phyloP scores from a whole-genome alignment of 1,140 invertebrate species.

The Chironomus striatipennis region DNA sequence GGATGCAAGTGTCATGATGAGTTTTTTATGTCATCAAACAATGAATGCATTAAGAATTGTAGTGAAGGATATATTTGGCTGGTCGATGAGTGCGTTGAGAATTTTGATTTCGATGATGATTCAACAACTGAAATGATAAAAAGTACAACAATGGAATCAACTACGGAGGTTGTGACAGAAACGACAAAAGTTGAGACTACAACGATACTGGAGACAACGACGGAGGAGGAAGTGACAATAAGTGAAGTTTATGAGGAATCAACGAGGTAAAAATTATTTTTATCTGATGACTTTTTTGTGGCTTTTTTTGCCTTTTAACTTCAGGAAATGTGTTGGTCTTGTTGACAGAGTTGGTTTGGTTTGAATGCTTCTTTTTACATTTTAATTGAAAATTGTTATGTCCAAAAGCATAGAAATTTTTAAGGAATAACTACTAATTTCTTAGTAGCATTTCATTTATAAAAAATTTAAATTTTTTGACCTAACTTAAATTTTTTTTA shows the following conservation, averaged over 20 bases:
- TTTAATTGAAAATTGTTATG: too few species aligned
- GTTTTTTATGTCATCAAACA: not conserved
- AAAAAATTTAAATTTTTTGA: too few species aligned
- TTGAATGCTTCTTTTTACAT: too few species aligned
- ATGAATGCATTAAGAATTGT: constrained; percentile 3
- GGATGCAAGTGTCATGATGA: not conserved
- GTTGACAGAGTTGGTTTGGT: too few species aligned
- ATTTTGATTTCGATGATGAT: not conserved
- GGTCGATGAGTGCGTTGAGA: not conserved
- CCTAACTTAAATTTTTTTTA: too few species aligned
- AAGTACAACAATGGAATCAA: not conserved
- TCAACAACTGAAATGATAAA: not conserved
- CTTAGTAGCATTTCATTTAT: too few species aligned
- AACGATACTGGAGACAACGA: not conserved
- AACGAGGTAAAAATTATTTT: too few species aligned
- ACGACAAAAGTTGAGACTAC: not conserved
- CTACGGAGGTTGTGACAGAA: not conserved
- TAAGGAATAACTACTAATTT: too few species aligned
- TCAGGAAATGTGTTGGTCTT: too few species aligned
- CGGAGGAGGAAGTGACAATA: not conserved
- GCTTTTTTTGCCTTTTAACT: too few species aligned
- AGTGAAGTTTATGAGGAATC: not conserved
- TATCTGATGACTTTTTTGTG: too few species aligned
- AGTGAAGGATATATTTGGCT: not conserved
- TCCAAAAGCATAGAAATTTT: too few species aligned